Evolutionary conservation across 1,140 invertebrate species (phyloP).

Genomic region (Rhynchophorus ferrugineus): DNA sequence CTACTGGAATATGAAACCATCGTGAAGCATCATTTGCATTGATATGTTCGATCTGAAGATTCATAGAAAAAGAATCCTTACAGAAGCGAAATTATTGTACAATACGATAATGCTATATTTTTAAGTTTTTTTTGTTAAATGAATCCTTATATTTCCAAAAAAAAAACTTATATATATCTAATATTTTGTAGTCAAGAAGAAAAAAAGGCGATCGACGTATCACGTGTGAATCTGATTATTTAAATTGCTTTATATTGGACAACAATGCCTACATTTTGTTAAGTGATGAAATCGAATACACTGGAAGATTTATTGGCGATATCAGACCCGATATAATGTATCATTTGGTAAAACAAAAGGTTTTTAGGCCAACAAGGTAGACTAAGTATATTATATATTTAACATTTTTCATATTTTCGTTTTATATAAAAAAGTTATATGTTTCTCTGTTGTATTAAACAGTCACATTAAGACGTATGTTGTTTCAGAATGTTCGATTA

Average conservation of each 20-base stretch:
- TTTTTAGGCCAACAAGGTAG: slow-evolving; percentile 59
- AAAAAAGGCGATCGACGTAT: slow-evolving; percentile 40
- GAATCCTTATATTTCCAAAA: no score
- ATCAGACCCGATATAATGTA: slow-evolving; percentile 70
- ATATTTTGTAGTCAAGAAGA: slow-evolving; percentile 8
- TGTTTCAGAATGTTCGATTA: slow-evolving; percentile 69
- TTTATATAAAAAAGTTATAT: no score
- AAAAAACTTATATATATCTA: background rate
- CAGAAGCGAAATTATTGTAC: no score
- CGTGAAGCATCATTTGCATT: no score
- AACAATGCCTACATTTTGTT: slow-evolving; percentile 82
- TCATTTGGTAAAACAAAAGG: slow-evolving; percentile 63
- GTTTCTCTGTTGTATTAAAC: no score
- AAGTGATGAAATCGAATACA: slow-evolving; percentile 59
- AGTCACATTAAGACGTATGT: no score
- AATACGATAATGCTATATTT: no score
- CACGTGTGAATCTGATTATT: slow-evolving; percentile 60
- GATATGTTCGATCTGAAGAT: no score
- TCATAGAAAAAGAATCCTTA: no score
- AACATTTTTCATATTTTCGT: no score
- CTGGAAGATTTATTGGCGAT: slow-evolving; percentile 79
- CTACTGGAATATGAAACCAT: no score
- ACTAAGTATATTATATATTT: background rate
- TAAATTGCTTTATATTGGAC: slow-evolving; percentile 80
- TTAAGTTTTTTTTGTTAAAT: no score